Evolutionary conservation across 2,797 vertebrate genomes (phyloP), one percentile per base, ranked within the genome.

Genomic region (Channallabes apus): DNA sequence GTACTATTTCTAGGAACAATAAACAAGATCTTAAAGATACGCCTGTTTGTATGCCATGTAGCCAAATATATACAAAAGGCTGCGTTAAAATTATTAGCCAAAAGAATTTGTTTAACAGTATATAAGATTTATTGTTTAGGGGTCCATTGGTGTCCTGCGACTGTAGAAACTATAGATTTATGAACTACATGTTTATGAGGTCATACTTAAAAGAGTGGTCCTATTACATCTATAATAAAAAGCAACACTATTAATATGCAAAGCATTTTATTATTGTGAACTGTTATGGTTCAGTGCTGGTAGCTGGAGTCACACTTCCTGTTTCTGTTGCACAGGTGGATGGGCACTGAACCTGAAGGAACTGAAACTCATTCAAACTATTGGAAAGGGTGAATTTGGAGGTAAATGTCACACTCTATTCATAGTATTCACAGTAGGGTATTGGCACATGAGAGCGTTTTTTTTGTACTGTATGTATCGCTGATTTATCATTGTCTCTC

Each of bases 331-430:
- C 65, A 86, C 91, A 98, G 98, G 97, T 3, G 98, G 98, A 84
- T 99, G 98, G 98, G 95, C 97, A 0, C 93, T 99, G 90, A 97
- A 94, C 93, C 96, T 96, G 91, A 97, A 96, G 88, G 97, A 99
- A 61, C 94, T 99, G 82, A 97, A 96, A 88, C 91, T 99, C 89
- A 94, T 96, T 51, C 96, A 98, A 90, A 94, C 94, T 86, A 98
- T 99, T 7, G 98, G 98, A 87, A 99, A 98, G 92, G 98, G 98
- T 90, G 98, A 99, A 88, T 99, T 99, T 4, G 98, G 98, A 96
- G 98, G 98, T 94, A 92, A 92, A 95, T 68, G 22, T 73, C n/a
- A 51, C 46, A 56, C 41, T 1, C 9, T 27, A 1, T 7, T 22
- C 62, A 46, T 24, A 0, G 32, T 61, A 38, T 61, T n/a, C 29